These are phyloP conservation scores for Scolopax rusticola DNA, from an alignment of 2,797 vertebrate genomes.

Conservation along the genomic window DNA sequence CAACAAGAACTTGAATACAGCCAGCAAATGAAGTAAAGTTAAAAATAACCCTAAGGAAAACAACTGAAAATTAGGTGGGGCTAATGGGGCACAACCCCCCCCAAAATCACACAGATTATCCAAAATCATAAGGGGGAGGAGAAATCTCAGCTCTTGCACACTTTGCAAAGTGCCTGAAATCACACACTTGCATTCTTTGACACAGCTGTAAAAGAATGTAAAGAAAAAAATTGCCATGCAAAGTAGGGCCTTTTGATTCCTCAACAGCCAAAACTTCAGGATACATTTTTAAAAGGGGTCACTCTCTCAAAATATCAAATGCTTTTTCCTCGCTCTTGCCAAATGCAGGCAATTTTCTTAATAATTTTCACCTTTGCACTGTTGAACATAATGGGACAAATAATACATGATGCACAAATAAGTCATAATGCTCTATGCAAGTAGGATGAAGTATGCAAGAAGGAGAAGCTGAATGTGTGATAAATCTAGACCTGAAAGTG, in stretches of 20 bases:
- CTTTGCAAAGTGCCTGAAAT: neutral
- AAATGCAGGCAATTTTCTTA: neutral
- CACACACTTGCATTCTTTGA: neutral
- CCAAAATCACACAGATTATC: neutral
- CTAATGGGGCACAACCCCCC: neutral
- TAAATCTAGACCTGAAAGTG: conserved; percentile 28
- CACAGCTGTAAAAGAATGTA: neutral
- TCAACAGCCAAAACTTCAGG: neutral
- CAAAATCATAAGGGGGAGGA: neutral
- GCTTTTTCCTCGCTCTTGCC: neutral
- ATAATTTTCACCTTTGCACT: neutral
- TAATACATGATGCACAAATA: conserved; percentile 17
- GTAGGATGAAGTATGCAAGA: neutral
- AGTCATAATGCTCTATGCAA: neutral
- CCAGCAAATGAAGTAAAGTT: neutral
- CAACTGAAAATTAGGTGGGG: neutral
- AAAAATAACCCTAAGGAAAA: neutral
- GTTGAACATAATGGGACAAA: neutral
- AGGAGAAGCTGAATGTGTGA: conserved; percentile 5
- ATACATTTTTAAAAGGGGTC: neutral
- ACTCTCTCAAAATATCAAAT: neutral
- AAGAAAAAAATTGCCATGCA: neutral
- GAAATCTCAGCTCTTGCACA: neutral
- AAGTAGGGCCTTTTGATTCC: neutral
- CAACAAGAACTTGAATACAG: neutral